Percentiles rank a stretch among this genome's conserved stretches.
Conservation (phyloP, 2,888 invertebrate genomes). For the Drosophila pseudotalamancana region DNA sequence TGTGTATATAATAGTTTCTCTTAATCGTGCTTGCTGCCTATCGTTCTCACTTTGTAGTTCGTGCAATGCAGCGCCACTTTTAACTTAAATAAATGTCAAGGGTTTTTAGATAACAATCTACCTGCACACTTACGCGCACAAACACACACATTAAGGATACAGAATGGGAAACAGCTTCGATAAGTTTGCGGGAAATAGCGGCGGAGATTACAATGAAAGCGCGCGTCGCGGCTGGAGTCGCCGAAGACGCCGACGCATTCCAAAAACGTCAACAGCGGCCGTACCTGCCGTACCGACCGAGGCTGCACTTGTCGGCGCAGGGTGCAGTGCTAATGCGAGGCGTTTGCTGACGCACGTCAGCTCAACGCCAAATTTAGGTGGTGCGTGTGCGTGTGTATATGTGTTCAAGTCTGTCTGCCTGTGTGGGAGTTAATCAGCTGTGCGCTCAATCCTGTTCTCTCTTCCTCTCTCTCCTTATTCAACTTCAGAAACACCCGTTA, state of each 20-base stretch:
- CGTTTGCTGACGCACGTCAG: constrained; percentile 76
- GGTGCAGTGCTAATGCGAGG: constrained; percentile 19
- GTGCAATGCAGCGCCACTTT: too few relatives aligned
- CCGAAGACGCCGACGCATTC: constrained; percentile 35
- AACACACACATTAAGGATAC: not conserved
- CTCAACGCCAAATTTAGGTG: constrained; percentile 82
- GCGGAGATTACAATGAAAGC: constrained; percentile 19
- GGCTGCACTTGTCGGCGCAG: not conserved
- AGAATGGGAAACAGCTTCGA: constrained; percentile 82
- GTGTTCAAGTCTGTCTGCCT: constrained; percentile 8
- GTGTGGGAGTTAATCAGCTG: constrained; percentile 2
- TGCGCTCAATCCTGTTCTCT: constrained; percentile 46
- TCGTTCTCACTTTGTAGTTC: too few relatives aligned
- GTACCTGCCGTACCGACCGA: constrained; percentile 23
- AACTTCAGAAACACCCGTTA: constrained; percentile 52
- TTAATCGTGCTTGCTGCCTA: too few relatives aligned
- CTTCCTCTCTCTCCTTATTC: constrained; percentile 10
- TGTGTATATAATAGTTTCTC: too few relatives aligned
- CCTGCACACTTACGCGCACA: not conserved
- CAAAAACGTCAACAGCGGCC: constrained; percentile 17
- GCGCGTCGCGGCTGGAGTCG: constrained; percentile 47
- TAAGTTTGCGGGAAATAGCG: constrained; percentile 51
- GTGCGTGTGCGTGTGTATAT: constrained; percentile 70
- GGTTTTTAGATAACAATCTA: not conserved
- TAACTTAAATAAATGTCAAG: too few relatives aligned